These are phyloP conservation scores for Drosophila ustulata DNA, from an alignment of 2,888 invertebrate genomes.

Conservation along the genomic window DNA sequence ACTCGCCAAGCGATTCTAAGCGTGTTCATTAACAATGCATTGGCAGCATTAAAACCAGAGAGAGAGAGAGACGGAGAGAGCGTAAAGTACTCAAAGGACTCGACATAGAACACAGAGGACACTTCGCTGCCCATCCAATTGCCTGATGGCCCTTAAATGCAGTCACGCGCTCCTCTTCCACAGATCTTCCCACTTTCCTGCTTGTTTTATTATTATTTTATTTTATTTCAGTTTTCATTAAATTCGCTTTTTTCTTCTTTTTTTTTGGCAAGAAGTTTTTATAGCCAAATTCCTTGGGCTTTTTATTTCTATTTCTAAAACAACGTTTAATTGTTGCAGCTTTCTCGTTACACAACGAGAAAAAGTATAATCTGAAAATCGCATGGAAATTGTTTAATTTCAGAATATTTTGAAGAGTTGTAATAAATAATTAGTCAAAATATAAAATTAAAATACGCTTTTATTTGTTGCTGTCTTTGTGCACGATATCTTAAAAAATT, in stretches of 20 bases:
- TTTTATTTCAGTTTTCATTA: slow-evolving; percentile 20
- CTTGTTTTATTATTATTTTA: slow-evolving; percentile 17
- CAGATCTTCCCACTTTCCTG: slow-evolving; percentile 14
- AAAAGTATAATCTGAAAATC: too few relatives aligned
- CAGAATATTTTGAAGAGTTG: too few relatives aligned
- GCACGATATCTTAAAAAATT: too few relatives aligned
- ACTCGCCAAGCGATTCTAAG: slow-evolving; percentile 38
- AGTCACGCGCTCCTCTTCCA: slow-evolving; percentile 26
- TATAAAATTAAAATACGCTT: too few relatives aligned
- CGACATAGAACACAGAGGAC: slow-evolving; percentile 27
- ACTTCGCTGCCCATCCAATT: slow-evolving; percentile 48
- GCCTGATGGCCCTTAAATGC: slow-evolving; percentile 45
- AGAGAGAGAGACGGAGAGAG: too few relatives aligned
- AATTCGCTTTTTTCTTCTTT: neutral
- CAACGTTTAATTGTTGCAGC: slow-evolving; percentile 37
- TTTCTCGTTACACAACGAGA: slow-evolving; percentile 9
- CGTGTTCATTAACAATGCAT: slow-evolving; percentile 70
- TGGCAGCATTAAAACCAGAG: slow-evolving; percentile 6
- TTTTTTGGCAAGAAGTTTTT: slow-evolving; percentile 29
- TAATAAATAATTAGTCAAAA: too few relatives aligned
- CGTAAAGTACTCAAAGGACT: slow-evolving; percentile 11
- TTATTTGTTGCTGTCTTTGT: too few relatives aligned
- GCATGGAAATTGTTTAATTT: too few relatives aligned
- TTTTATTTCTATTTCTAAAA: slow-evolving; percentile 21
- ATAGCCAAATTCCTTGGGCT: slow-evolving; percentile 16